phyloP scores from a whole-genome alignment of 2,113 vertebrate species.

The Nesogale talazaci region DNA sequence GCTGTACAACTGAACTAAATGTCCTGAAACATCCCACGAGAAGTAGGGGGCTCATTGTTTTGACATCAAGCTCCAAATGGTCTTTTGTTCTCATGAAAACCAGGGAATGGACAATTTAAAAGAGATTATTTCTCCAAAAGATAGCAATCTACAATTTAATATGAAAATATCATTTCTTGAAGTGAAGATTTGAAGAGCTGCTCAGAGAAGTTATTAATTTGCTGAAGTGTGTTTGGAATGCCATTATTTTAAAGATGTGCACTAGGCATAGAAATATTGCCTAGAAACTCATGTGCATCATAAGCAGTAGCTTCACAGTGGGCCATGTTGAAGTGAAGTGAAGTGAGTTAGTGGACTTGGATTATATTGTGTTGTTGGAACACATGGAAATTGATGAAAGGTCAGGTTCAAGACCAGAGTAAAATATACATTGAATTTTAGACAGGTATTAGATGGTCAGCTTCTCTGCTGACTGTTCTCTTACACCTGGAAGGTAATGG shows the following conservation, averaged over 20 bases:
- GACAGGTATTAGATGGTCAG: neutral
- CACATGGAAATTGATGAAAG: neutral
- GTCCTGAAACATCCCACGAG: neutral
- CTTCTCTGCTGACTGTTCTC: neutral
- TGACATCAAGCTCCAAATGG: neutral
- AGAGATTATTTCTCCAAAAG: constrained; percentile 49
- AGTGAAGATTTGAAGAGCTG: constrained; percentile 80
- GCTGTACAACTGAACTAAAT: neutral
- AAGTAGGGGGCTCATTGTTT: neutral
- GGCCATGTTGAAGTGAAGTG: neutral
- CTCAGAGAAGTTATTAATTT: constrained; percentile 85
- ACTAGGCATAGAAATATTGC: neutral
- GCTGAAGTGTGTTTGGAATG: constrained; percentile 76
- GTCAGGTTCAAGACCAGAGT: neutral
- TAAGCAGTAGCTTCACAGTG: too few species aligned
- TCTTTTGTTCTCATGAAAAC: constrained; percentile 56
- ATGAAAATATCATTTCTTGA: constrained; percentile 78
- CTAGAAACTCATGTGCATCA: neutral
- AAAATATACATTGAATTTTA: neutral
- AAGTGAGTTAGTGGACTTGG: neutral
- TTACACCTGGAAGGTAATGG: neutral
- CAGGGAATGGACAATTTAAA: constrained; percentile 56
- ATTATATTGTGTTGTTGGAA: constrained; percentile 28
- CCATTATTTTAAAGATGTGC: neutral
- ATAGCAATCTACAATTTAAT: constrained; percentile 82